Evolutionary conservation across 1,140 invertebrate species (phyloP), one percentile per base, ranked within the genome.

Genomic region (Elysia chlorotica): DNA sequence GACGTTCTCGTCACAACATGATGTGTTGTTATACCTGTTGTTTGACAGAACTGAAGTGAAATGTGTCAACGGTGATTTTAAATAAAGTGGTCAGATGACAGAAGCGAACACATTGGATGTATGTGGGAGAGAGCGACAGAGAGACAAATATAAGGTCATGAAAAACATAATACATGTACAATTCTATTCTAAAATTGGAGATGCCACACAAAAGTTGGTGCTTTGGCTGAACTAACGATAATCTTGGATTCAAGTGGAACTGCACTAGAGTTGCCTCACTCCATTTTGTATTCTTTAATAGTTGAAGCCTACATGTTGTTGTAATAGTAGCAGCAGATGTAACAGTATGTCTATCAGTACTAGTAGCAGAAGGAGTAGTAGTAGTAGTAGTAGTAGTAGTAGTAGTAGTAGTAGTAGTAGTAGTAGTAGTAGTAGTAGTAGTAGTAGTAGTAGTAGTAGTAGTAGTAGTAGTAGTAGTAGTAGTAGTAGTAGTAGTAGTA

Each of bases 401-500:
- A 54, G 37, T 62, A 68, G 37, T 1, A 68, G 37, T 68, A 68
- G 37, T 68, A 68, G 37, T 62, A 56, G 37, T 53, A 56, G 37
- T 68, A 56, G 37, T 59, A 65, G 37, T 68, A 56, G 37, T 68
- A 68, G 37, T 56, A 59, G 38, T 69, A 59, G 38, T 69, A 69
- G 38, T 69, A 69, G 2, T 69, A 69, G 38, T 69, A 59, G 38
- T 69, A 59, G 38, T 69, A 69, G 38, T 69, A 56, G 38, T 69
- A 54, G 38, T 69, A 56, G 38, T 69, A 69, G 38, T 69, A 0
- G 1, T 56, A 59, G 38, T 69, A 69, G 38, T 69, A 69, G 38
- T 69, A 69, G 38, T 69, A 69, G 38, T 69, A 69, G 38, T 69
- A 59, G 37, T 69, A 59, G 38, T 69, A 69, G 38, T 69, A 69